phyloP scores from a whole-genome alignment of 2,888 invertebrate genomes.

The Pachycephus smyrnensis region DNA sequence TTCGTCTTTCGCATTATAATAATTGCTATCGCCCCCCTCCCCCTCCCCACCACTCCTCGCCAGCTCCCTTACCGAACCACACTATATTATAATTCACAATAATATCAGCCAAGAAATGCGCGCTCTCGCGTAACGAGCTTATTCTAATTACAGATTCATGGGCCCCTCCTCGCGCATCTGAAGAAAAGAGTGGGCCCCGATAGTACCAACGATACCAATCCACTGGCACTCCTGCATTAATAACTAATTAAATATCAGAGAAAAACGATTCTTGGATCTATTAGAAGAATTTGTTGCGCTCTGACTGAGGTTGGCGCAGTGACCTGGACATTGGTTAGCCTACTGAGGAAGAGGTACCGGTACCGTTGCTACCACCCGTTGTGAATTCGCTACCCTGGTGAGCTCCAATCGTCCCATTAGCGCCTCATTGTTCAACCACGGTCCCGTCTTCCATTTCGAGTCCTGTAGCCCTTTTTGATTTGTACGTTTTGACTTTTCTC shows the following conservation, averaged over 20 bases:
- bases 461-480: too few species aligned
- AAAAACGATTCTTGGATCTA: slow-evolving; percentile 19
- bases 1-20: slow-evolving; percentile 26
- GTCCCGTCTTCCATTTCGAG: too few species aligned
- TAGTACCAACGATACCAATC: background rate
- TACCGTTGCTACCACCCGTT: too few species aligned
- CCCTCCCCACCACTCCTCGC: background rate
- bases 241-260: slow-evolving; percentile 3
- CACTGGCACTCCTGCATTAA: background rate
- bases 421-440: too few species aligned
- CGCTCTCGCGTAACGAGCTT: slow-evolving; percentile 5
- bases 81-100: slow-evolving; percentile 9
- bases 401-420: too few species aligned
- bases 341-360: too few species aligned
- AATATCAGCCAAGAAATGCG: background rate
- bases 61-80: background rate
- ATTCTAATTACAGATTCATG: background rate
- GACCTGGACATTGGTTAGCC: too few species aligned
- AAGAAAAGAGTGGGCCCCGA: background rate
- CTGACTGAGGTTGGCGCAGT: background rate
- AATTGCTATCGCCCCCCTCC: slow-evolving; percentile 12
- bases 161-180: background rate
- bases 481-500: too few species aligned
- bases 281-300: slow-evolving; percentile 22
- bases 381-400: too few species aligned